Base-by-base conservation (phyloP, 92 coral and sea anemone genomes). In the Phenganax subtilis region DNA sequence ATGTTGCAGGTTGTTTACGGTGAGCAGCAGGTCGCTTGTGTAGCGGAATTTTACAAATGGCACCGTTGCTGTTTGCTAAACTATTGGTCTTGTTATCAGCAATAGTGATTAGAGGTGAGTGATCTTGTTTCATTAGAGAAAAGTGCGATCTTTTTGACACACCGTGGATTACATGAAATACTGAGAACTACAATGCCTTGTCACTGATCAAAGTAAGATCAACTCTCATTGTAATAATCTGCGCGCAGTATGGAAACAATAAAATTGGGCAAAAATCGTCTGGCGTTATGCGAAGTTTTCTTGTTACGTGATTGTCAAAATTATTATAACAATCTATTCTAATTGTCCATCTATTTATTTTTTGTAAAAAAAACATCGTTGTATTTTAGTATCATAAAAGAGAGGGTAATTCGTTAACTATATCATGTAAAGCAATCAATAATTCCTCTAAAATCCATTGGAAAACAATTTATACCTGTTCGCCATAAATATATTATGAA, bases 1-100 rank as follows among this genome's bases (percentile, higher is more conserved):
- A 9, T 53, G 10, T 79, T 79, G 74, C 83, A 79, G 83, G 83
- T 79, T 79, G 83, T 64, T 79, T 79, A 51, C 15, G 27, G 74
- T 65, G 74, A 65, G 54, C 74, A 64, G 65, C 83, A 79, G 83
- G 83, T 79, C 62, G 74, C 74, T 51, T 57, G 81, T 57, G 70
- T 76, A 57, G 81, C 70, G 51, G 31, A 63, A 65, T 64, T 79
- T 79, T 79, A 79, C 61, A 25, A 79, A 79, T 79, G 83, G 83
- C 83, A 74, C 27, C 62, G 7, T 52, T 79, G n/a, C 27, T 65
- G 57, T 59, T 51, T 10, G 70, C 55, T 11, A 59, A 29, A 60
- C 44, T 76, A 29, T 60, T 57, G 54, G 61, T 76, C 54, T 76
- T 76, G 55, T 76, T 76, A 76, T 63, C 74, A 14, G 72, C 62